Base-by-base conservation (phyloP, 2,797 vertebrate species). In the Lepilemur ruficaudatus region DNA sequence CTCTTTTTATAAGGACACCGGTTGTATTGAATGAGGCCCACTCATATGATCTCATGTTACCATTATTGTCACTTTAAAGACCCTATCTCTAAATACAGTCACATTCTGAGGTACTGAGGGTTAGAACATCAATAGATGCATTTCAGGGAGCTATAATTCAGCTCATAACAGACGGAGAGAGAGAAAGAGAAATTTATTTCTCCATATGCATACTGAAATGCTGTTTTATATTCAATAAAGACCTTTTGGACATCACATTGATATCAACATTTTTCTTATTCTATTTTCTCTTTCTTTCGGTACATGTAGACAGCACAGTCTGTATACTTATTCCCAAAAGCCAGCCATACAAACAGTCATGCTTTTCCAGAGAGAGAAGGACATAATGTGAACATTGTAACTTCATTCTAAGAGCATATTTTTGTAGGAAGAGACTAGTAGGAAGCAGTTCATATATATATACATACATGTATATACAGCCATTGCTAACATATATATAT, bases 321-420 rank as follows among this genome's bases (percentile, higher is more conserved):
- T 78, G 65, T 43, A 94, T 96, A 95, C 63, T 95, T 91, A 92
- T 6, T 84, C 55, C 80, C 78, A 50, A 78, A 86, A 97, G 41
- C 85, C 50, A 97, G 43, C 43, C 52, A 61, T 17, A 81, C 22
- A 13, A 43, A 86, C 46, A 94, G 23, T 13, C 14, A 86, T 61
- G 28, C 70, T 81, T 95, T 72, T 91, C 67, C 57, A 69, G 10
- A 91, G 75, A 83, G 65, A 96, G 30, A 43, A 6, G 17, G 50
- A 52, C 17, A 52, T 28, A 17, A 5, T 88, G 43, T 95, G 97
- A 98, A 97, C 91, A 95, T 95, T 96, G 86, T 57, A 84, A 30
- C 46, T 23, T 92, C 25, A 23, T 23, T 97, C 76, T 85, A 63
- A 91, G 96, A 93, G 94, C 30, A 94, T 6, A 89, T 50, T 76